Evolutionary conservation across 2,888 invertebrate species (phyloP).

Genomic region (Acleris holmiana): DNA sequence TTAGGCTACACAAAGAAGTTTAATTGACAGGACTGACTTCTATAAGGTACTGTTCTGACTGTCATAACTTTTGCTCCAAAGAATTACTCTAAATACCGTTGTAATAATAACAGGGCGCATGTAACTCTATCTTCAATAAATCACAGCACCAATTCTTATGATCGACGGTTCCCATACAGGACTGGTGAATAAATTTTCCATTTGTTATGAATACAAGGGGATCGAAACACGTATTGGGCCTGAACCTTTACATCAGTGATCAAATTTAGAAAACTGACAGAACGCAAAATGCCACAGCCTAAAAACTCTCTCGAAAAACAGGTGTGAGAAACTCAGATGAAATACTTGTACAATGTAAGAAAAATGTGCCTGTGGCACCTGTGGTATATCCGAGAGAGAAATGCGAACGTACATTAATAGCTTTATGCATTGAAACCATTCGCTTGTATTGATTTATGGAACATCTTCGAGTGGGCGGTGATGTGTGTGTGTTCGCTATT

Average conservation of each 20-base stretch:
- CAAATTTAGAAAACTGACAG: constrained; percentile 38
- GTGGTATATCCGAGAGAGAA: constrained; percentile 24
- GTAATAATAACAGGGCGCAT: constrained; percentile 3
- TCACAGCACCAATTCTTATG: constrained; percentile 60
- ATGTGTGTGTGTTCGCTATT: constrained; percentile 58
- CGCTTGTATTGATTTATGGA: constrained; percentile 69
- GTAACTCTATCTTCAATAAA: constrained; percentile 40
- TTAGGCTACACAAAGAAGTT: neutral
- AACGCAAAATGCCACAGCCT: constrained; percentile 40
- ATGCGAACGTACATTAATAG: constrained; percentile 53
- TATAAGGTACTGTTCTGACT: no score
- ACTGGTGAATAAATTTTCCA: constrained; percentile 67
- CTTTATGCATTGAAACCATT: constrained; percentile 63
- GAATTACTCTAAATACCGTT: no score
- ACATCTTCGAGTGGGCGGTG: constrained; percentile 63
- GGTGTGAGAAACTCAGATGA: constrained; percentile 13
- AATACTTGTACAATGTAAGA: constrained; percentile 8
- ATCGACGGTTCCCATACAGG: constrained; percentile 71
- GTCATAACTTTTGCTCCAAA: no score
- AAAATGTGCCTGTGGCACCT: constrained; percentile 41
- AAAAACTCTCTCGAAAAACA: constrained; percentile 18
- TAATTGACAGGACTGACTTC: no score
- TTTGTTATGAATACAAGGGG: constrained; percentile 68
- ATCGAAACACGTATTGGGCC: constrained; percentile 55
- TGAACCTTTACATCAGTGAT: constrained; percentile 45